Base-by-base conservation (phyloP, 2,113 vertebrate genomes). In the Gopherus evgoodei region DNA sequence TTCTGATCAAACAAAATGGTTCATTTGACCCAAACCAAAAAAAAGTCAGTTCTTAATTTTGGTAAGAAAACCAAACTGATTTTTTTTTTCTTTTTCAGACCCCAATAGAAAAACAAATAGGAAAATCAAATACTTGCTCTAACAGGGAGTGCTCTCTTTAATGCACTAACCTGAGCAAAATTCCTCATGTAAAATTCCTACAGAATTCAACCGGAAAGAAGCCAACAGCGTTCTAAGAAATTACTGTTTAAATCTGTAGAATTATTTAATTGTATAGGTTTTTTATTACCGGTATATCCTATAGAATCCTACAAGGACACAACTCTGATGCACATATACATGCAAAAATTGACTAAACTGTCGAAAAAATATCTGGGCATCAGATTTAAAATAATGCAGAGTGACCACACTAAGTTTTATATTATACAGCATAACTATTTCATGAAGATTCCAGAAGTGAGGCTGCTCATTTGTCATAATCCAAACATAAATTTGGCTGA, bases 401-500 rank as follows among this genome's bases (percentile, higher is more conserved):
- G 50, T 54, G 88, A 79, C 24, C 42, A 72, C 29, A 76, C 38
- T 9, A 78, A 91, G 49, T 56, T 93, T 94, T 56, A 86, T 6
- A 94, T 21, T 17, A 38, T 81, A 89, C 52, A 89, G 52, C 52
- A 78, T 5, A 50, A 38, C n/a, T 94, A 92, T 86, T 95, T 78
- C 80, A 80, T 87, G 93, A 93, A 87, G 38, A 75, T 44, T 76
- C 72, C 22, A 76, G 72, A 76, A 72, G 35, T 10, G 89, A 91
- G 27, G 81, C 90, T 3, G 9, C 25, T 31, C 4, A 24, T 83
- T 94, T 92, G 87, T 93, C 72, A 86, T 93, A 88, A 6, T 22
- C 44, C 87, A 91, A 50, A 82, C 24, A 35, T 44, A 93, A 89
- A 31, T 42, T 0, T 93, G 79, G 81, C 78, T 89, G 80, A 84